Conservation (phyloP, 2,888 invertebrate species). For the Oeneis ivallda region DNA sequence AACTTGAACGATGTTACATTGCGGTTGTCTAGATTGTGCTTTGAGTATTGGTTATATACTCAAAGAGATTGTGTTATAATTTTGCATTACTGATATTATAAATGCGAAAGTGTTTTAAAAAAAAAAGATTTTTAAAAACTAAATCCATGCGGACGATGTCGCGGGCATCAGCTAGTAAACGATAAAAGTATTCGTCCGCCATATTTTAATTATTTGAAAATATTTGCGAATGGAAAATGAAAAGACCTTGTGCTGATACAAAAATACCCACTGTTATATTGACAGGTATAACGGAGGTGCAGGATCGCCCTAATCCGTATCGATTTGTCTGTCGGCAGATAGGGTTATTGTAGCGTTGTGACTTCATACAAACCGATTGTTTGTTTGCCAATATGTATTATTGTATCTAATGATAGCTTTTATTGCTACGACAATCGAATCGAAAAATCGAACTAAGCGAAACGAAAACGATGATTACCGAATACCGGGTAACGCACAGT, state of each 20-base stretch:
- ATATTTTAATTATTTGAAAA: no score
- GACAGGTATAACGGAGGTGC: conserved; percentile 70
- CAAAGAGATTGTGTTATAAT: no score
- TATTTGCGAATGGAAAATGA: background rate
- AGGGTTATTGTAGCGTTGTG: conserved; percentile 38
- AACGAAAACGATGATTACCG: background rate
- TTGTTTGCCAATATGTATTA: conserved; percentile 22
- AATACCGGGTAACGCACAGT: no score
- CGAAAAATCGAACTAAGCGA: background rate
- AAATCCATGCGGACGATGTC: no score
- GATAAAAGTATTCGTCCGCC: no score
- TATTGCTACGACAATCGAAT: background rate
- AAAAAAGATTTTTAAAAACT: no score
- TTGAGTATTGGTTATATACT: no score
- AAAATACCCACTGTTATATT: conserved; percentile 55
- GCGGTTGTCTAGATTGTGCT: no score
- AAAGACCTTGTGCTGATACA: background rate
- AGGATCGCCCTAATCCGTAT: conserved; percentile 67
- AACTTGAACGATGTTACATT: no score
- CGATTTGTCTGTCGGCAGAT: conserved; percentile 55
- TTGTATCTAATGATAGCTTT: conserved; percentile 14
- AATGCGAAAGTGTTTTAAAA: no score
- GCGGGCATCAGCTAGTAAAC: no score
- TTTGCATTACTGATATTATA: no score
- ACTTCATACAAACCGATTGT: conserved; percentile 32